Base-by-base conservation (phyloP, 2,888 invertebrate genomes). In the Mythimna pallens region DNA sequence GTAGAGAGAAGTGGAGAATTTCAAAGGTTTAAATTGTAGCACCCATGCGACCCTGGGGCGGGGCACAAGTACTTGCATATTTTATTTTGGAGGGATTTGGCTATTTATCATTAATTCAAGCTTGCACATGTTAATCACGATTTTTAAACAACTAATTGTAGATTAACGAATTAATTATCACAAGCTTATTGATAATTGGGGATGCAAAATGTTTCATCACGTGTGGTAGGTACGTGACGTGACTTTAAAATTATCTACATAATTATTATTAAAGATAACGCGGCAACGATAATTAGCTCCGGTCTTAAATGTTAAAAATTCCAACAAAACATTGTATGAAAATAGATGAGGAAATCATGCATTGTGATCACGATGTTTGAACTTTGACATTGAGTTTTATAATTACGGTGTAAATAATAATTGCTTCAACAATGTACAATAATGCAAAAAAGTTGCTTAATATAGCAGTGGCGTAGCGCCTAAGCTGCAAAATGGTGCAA, bases 331-430 rank as follows among this genome's bases (percentile, higher is more conserved):
- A 36, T 47, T 75, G 30, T 57, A 54, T 62, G 22, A 57, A 62
- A 75, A 80, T n/a, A 17, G n/a, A 77, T 57, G 66, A 58, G 61
- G 30, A 63, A 74, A 47, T 34, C 14, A 36, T 34, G 10, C 50
- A 47, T n/a, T 65, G 43, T 58, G 62, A 43, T 62, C 76, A 66
- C 36, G 22, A 52, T 36, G 43, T 58, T 74, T 59, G 81, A 77
- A 63, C 67, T 77, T 54, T 77, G 81, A 76, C 77, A 63, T 77
- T 77, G 81, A 76, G 61, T 34, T 52, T 40, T 54, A 66, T 43
- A 58, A 63, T 57, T 22, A 14, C 17, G 17, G 47, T 62, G 30
- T 75, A 36, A 22, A 64, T 74, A 30, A 59, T 52, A 9, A 74
- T 61, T 80, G 55, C 54, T 64, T 47, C 74, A 76, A 76, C 58